Base-by-base conservation (phyloP, 2,797 vertebrate species). In the Enteromius mattozi region DNA sequence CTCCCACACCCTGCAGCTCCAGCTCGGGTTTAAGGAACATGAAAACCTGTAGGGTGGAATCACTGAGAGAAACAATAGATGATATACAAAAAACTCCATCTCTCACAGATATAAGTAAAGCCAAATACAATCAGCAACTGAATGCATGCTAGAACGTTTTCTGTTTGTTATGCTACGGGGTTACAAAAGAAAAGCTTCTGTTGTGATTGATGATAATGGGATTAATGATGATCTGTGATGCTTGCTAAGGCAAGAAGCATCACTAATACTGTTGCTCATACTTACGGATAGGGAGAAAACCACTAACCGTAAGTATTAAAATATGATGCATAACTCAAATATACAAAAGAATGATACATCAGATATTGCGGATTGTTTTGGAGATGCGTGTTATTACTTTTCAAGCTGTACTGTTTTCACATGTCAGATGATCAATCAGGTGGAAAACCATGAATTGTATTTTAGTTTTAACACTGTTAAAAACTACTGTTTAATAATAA, bases 1-100 rank as follows among this genome's bases (percentile, higher is more conserved):
- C 85, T 75, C 87, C 79, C 78, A 85, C 81, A 81, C 61, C 49
- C 66, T 66, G 47, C 37, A 61, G 80, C 78, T 83, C 49, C 68
- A 35, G 76, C 83, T 82, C 47, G 24, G 66, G 56, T 81, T 81
- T 70, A 17, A 80, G 71, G 74, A 81, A 78, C 84, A 84, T 47
- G 35, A 45, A 71, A 86, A 75, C 84, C 86, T 51, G 49, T 35
- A 78, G 80, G 74, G 82, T 35, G 37, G 33, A 77, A 42, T 56
- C 37, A 35, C 59, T 82, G 37, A 1, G 74, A 13, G 17, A 24
- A 82, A 88, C 83, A 87, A 87, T 85, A 78, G 79, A 77, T 56
- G 33, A 51, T 54, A n/a, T 49, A 54, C 33, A 54, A 51, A 81
- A 86, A 82, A 21, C 27, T 63, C 2, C 13, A 30, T 63, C 30